Evolutionary conservation across 2,888 invertebrate species (phyloP).

Genomic region (Pristionchus fissidentatus): DNA sequence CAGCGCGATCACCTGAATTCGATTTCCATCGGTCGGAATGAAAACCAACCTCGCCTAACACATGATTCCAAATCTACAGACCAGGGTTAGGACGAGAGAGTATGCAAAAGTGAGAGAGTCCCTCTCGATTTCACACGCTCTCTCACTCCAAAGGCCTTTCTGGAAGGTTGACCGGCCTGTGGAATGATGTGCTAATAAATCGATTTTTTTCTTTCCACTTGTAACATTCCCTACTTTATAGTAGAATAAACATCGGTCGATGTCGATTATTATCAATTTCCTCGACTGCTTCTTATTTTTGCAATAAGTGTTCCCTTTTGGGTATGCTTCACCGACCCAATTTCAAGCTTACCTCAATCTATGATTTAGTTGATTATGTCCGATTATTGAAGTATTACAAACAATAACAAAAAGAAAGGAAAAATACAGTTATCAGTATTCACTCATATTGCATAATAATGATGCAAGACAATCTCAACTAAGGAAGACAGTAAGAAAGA

Average conservation of each 20-base stretch:
- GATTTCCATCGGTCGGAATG: too few relatives aligned
- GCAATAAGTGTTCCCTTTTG: constrained; percentile 49
- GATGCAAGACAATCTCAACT: constrained; percentile 61
- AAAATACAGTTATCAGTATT: background rate
- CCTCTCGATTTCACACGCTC: too few relatives aligned
- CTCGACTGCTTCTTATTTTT: constrained; percentile 56
- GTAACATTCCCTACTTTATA: constrained; percentile 67
- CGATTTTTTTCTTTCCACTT: constrained; percentile 50
- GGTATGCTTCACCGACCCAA: too few relatives aligned
- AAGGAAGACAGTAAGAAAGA: constrained; percentile 69
- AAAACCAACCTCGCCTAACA: too few relatives aligned
- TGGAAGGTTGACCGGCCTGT: too few relatives aligned
- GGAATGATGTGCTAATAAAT: constrained; percentile 72
- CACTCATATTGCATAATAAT: background rate
- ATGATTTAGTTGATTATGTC: too few relatives aligned
- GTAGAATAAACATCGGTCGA: constrained; percentile 60
- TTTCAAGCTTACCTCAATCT: background rate
- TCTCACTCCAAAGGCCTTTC: too few relatives aligned
- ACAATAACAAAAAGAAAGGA: background rate
- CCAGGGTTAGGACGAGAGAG: too few relatives aligned
- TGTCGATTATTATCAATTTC: constrained; percentile 59
- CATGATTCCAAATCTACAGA: too few relatives aligned
- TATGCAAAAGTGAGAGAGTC: too few relatives aligned
- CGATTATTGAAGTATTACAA: background rate
- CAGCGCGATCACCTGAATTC: constrained; percentile 70